Conservation (phyloP, 2,113 vertebrate species). For the Sceloporus undulatus region DNA sequence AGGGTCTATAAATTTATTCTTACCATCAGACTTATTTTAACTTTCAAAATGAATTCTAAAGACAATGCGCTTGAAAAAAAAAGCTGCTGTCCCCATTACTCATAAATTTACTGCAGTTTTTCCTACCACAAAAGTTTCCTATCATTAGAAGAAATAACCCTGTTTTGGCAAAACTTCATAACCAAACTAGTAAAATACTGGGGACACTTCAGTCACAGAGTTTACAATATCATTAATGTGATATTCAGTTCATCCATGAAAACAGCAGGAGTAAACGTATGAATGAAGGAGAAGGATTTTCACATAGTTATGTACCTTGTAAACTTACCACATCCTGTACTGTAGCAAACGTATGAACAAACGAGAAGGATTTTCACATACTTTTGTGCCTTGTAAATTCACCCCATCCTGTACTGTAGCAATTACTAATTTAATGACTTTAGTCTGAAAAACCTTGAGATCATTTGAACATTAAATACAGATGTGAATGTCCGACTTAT, state of each 20-base stretch:
- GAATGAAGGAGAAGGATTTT: not conserved
- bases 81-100: slow-evolving; percentile 4
- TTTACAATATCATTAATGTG: not conserved
- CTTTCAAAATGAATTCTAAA: slow-evolving; percentile 37
- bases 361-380: not conserved
- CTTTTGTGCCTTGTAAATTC: slow-evolving; percentile 14
- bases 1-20: slow-evolving; percentile 31
- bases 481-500: not conserved
- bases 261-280: not conserved
- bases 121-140: slow-evolving; percentile 41
- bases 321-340: slow-evolving; percentile 37
- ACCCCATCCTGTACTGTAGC: slow-evolving; percentile 23
- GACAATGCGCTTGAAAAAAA: slow-evolving; percentile 36
- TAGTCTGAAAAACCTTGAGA: slow-evolving; percentile 23
- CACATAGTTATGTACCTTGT: slow-evolving; percentile 11
- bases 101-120: slow-evolving; percentile 31
- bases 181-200: slow-evolving; percentile 39
- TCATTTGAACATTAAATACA: slow-evolving; percentile 4
- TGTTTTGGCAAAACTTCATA: slow-evolving; percentile 20
- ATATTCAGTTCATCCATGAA: slow-evolving; percentile 29
- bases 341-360: slow-evolving; percentile 7
- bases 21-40: slow-evolving; percentile 17
- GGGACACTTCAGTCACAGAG: not conserved
- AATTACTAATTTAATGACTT: slow-evolving; percentile 21
- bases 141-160: slow-evolving; percentile 32